These are phyloP conservation scores for Pungitius pungitius DNA, from an alignment of 2,113 vertebrate species.

Conservation along the genomic window DNA sequence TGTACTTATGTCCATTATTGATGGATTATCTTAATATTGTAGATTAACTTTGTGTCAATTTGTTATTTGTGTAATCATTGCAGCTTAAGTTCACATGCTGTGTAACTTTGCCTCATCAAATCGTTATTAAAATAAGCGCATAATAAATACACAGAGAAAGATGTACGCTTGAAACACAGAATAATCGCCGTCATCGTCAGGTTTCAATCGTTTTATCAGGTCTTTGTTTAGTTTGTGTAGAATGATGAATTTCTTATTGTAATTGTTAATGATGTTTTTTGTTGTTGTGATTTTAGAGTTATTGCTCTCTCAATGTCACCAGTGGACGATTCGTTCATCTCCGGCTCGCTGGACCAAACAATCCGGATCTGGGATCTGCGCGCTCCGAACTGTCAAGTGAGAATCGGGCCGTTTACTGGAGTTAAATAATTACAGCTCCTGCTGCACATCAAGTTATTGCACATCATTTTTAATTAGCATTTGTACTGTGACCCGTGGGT, in stretches of 20 bases:
- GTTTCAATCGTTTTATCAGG: neutral
- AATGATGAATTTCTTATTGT: neutral
- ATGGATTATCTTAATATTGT: neutral
- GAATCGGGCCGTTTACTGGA: conserved; percentile 2
- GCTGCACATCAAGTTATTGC: neutral
- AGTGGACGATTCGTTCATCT: conserved; percentile 96
- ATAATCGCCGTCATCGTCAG: neutral
- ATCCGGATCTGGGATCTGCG: conserved; percentile 98
- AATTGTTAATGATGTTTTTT: neutral
- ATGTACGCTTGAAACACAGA: neutral
- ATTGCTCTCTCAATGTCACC: conserved; percentile 98
- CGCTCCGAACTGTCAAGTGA: conserved; percentile 93
- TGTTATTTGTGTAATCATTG: neutral
- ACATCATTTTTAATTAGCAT: neutral
- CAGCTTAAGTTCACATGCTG: neutral
- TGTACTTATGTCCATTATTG: neutral
- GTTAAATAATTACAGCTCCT: conserved; percentile 24
- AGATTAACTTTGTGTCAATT: neutral
- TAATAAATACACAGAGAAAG: neutral
- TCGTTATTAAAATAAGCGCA: neutral
- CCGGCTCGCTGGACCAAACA: conserved; percentile 95
- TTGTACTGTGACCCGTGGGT: conserved; percentile 35
- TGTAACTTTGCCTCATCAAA: neutral
- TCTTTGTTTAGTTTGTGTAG: neutral
- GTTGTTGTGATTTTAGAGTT: conserved; percentile 81